A percentile compares a stretch with the other conserved stretches of the same genome.
Evolutionary conservation across 2,113 vertebrate species (phyloP).

Genomic region (Oceanodroma tethys): DNA sequence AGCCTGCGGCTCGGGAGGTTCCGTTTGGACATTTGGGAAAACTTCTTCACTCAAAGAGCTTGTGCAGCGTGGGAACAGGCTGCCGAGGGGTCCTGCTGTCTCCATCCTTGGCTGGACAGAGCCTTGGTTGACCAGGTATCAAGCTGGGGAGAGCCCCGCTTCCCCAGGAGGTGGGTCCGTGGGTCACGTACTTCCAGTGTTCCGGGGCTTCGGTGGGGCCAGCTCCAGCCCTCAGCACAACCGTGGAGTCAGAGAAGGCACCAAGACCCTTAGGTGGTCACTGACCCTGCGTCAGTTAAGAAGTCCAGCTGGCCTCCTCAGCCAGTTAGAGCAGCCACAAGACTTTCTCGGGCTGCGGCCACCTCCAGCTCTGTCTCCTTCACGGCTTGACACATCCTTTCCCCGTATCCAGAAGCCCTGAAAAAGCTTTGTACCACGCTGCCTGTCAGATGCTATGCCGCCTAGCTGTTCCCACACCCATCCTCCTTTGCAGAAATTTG

Average conservation of each 20-base stretch:
- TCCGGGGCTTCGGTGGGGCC: background rate
- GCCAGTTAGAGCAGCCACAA: background rate
- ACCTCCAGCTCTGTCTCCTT: background rate
- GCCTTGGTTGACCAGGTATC: background rate
- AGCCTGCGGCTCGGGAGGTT: background rate
- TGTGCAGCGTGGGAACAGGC: background rate
- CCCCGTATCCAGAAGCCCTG: background rate
- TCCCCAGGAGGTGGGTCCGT: background rate
- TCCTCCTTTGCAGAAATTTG: background rate
- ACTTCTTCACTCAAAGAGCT: background rate
- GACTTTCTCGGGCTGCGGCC: rapidly evolving
- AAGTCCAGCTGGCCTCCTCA: background rate
- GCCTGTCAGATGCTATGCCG: background rate
- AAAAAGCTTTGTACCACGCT: background rate
- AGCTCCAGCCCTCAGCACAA: background rate
- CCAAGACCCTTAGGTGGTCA: rapidly evolving
- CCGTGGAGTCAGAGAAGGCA: background rate
- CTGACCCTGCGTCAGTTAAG: background rate
- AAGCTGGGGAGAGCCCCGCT: background rate
- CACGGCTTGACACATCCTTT: background rate
- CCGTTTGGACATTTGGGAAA: background rate
- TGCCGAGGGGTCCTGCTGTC: background rate
- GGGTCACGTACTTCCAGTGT: background rate
- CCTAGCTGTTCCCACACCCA: background rate
- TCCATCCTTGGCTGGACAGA: background rate